Percentiles rank a stretch among this genome's conserved stretches.
phyloP scores from a whole-genome alignment of 1,140 invertebrate species.

The Trichonephila clavipes region DNA sequence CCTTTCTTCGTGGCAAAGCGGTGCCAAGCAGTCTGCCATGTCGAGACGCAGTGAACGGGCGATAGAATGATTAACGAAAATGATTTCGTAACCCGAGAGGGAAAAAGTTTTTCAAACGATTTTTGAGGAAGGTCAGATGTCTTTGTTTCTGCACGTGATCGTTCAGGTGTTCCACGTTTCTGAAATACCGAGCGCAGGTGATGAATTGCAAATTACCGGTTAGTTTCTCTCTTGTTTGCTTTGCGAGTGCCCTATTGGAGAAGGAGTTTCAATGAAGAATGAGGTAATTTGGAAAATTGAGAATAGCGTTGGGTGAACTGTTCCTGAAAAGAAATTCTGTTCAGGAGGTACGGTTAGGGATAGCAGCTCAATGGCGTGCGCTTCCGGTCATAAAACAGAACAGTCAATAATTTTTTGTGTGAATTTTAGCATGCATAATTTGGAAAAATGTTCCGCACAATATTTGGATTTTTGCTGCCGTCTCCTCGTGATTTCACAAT shows the following conservation, averaged over 20 bases:
- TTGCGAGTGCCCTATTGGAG: neutral
- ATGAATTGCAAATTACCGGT: neutral
- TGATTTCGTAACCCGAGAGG: conserved; percentile 21
- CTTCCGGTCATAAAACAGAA: no score
- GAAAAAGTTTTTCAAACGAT: conserved; percentile 16
- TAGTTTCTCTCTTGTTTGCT: neutral
- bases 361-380: no score
- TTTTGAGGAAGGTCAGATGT: conserved; percentile 18
- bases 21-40: conserved; percentile 48
- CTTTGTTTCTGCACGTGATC: conserved; percentile 25
- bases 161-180: conserved; percentile 47
- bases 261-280: neutral
- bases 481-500: no score
- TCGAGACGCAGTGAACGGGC: neutral
- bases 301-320: no score
- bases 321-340: no score
- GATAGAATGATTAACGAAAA: neutral
- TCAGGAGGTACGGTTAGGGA: no score
- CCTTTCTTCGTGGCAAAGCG: neutral
- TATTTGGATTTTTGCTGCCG: no score
- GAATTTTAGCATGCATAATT: no score
- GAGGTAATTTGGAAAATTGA: neutral
- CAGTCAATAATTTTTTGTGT: no score
- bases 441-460: no score
- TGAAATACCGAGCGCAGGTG: neutral